Conservation (phyloP, 2,888 invertebrate species). For the Cryptocephalus primarius region DNA sequence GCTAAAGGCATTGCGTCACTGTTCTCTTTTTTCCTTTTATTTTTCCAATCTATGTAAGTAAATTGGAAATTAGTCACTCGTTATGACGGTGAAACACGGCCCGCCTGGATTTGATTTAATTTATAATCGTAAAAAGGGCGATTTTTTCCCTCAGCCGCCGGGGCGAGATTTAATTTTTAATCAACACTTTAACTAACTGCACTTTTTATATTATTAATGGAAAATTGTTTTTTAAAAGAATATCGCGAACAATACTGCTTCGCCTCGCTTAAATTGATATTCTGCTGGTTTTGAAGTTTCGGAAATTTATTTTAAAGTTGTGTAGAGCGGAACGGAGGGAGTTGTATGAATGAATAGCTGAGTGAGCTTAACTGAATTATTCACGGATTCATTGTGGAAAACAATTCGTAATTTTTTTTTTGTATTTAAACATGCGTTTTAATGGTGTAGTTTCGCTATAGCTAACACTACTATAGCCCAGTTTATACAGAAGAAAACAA, state of each 20-base stretch:
- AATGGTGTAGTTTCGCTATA: no score
- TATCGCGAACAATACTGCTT: conserved; percentile 1
- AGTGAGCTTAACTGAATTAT: no score
- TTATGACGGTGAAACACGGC: conserved; percentile 20
- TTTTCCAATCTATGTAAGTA: conserved; percentile 22
- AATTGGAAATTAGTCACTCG: conserved; percentile 24
- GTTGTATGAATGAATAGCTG: no score
- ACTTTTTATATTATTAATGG: conserved; percentile 16
- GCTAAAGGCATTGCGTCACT: no score
- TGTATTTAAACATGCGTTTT: no score
- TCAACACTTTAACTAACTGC: conserved; percentile 19
- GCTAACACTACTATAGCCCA: no score
- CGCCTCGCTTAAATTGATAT: conserved; percentile 7
- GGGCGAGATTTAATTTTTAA: conserved; percentile 17
- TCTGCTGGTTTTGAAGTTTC: conserved; percentile 13
- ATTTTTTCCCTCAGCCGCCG: conserved; percentile 7
- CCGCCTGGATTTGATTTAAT: conserved; percentile 22
- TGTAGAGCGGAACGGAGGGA: no score
- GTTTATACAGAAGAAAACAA: no score
- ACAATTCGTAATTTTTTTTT: no score
- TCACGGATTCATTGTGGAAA: no score
- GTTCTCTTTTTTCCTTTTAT: not conserved
- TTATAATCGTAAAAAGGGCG: conserved; percentile 17
- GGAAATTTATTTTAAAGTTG: conserved; percentile 9
- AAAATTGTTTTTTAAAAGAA: conserved; percentile 14